Percentiles rank a stretch among this genome's conserved stretches.
These are phyloP conservation scores for Stichopus chloronotus DNA, from an alignment of 35 echinoderm and acorn worm species.

Conservation along the genomic window DNA sequence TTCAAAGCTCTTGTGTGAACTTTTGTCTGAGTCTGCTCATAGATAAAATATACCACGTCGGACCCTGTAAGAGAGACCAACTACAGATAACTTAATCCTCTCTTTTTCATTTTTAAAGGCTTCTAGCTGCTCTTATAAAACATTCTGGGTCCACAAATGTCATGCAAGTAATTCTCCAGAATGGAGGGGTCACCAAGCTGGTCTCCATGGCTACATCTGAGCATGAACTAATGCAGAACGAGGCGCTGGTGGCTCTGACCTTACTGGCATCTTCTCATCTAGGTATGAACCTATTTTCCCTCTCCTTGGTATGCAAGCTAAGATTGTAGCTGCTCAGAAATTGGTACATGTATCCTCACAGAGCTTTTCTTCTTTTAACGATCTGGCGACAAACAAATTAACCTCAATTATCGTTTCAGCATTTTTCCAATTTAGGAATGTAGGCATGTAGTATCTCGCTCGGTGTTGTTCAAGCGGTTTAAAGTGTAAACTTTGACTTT, in stretches of 20 bases:
- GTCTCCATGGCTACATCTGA: slow-evolving; percentile 95
- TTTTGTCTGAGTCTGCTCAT: too few species aligned
- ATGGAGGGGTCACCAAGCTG: slow-evolving; percentile 70
- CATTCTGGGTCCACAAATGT: slow-evolving; percentile 87
- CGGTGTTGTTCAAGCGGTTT: too few species aligned
- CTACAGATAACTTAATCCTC: neutral
- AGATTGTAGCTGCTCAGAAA: neutral
- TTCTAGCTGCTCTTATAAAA: slow-evolving; percentile 88
- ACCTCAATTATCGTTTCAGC: too few species aligned
- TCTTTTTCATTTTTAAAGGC: slow-evolving; percentile 23
- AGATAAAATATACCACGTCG: too few species aligned
- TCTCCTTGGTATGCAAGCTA: neutral
- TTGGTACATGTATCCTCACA: neutral
- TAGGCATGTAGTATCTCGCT: too few species aligned
- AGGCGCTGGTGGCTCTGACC: slow-evolving; percentile 88
- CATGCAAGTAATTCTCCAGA: slow-evolving; percentile 84
- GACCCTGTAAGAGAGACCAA: neutral
- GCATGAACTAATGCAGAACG: slow-evolving; percentile 94
- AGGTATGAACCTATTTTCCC: slow-evolving; percentile 51
- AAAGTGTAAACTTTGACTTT: too few species aligned
- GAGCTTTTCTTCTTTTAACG: neutral
- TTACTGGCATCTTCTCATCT: slow-evolving; percentile 84
- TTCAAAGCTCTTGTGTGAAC: too few species aligned
- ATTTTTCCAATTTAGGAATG: too few species aligned
- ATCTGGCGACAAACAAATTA: neutral